Evolutionary conservation across 2,888 invertebrate genomes (phyloP), one percentile per base, ranked within the genome.

Genomic region (Lypha dubia): DNA sequence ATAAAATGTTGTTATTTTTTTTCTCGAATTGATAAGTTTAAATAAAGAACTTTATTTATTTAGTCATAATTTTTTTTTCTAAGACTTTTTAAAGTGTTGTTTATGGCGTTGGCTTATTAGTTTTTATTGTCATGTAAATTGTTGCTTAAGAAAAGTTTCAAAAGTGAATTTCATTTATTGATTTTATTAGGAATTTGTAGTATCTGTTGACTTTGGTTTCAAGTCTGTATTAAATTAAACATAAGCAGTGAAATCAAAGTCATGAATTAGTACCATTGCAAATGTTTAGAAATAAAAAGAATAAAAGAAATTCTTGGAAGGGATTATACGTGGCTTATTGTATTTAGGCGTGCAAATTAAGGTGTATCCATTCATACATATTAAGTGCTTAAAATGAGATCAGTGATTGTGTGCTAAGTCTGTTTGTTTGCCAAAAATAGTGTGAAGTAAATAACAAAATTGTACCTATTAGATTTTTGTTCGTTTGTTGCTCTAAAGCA

Each of bases 71-170:
- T 51, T 44, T 44, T 32, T 51, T 44, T 44, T 2, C 28, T 58
- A 1, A 9, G 35, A 17, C 41, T 65, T 38, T 7, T 38, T 7
- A 74, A 60, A 73, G 58, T 79, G 74, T 68, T 62, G 62, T 75
- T 60, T 68, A 71, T 80, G 67, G 62, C 63, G 62, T 53, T 60
- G 73, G 74, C 75, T 79, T 77, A 63, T 84, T 77, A 68, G 49
- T 13, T 71, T 79, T 77, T 77, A 81, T 81, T 84, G 73, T 80
- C 73, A 81, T 84, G 67, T 77, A 77, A 84, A 84, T 77, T 65
- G 28, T 44, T 83, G 15, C 1, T 8, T 49, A 44, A 22, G n/a
- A 49, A 60, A 62, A 81, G n/a, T 24, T 11, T 28, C n/a, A 32
- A 11, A 32, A 62, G 17, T 24, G 44, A 24, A 58, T 24, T 53